phyloP scores from a whole-genome alignment of 2,888 invertebrate species.

The Diadromus collaris region DNA sequence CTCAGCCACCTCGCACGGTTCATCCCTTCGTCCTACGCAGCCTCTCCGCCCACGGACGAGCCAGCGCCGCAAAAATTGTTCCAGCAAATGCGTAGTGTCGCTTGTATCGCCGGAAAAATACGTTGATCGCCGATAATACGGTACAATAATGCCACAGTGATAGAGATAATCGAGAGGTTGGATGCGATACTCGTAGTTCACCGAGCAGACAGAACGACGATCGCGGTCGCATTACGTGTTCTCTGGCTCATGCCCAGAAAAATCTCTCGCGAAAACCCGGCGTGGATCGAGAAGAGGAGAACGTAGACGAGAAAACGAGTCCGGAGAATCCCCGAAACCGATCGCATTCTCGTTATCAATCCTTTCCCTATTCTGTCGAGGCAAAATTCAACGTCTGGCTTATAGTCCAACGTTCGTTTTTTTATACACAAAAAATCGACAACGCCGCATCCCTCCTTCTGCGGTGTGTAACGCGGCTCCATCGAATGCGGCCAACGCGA shows the following conservation, averaged over 20 bases:
- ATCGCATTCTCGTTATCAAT: slow-evolving; percentile 64
- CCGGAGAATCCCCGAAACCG: slow-evolving; percentile 49
- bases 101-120: slow-evolving; percentile 18
- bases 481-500: slow-evolving; percentile 36
- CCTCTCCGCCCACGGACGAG: not conserved
- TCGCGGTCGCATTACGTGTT: slow-evolving; percentile 56
- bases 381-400: slow-evolving; percentile 58
- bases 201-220: slow-evolving; percentile 30
- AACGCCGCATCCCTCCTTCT: slow-evolving; percentile 31
- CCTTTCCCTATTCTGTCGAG: slow-evolving; percentile 43
- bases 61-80: not conserved
- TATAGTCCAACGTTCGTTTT: slow-evolving; percentile 43
- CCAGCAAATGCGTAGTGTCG: not conserved
- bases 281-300: not conserved
- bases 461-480: slow-evolving; percentile 26
- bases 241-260: slow-evolving; percentile 62
- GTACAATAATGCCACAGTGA: not conserved
- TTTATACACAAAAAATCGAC: slow-evolving; percentile 41
- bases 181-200: slow-evolving; percentile 43
- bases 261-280: slow-evolving; percentile 35
- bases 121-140: slow-evolving; percentile 10
- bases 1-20: not conserved
- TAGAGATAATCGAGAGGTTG: slow-evolving; percentile 49
- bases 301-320: slow-evolving; percentile 19
- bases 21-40: not conserved